Conservation (phyloP, 2,797 vertebrate species). For the Phrynocephalus guinanensis region DNA sequence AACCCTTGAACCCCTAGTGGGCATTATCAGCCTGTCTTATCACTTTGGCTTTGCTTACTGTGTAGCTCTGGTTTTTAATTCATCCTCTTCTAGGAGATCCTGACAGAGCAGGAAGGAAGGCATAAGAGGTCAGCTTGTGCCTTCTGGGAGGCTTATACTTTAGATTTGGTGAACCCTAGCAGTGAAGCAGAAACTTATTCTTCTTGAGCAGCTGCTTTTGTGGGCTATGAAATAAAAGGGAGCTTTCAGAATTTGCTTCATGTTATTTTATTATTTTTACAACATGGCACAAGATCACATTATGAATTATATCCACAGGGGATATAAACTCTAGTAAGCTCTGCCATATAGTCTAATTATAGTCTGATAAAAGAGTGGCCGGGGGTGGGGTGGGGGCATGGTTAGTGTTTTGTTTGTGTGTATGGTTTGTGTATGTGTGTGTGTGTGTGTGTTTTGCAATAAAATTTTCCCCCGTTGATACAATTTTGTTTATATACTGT, state of each 20-base stretch:
- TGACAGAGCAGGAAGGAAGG: conserved; percentile 41
- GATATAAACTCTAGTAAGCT: conserved; percentile 4
- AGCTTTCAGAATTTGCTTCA: conserved; percentile 41
- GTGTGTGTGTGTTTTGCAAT: no score
- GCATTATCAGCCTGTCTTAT: conserved; percentile 44
- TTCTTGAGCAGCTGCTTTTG: conserved; percentile 48
- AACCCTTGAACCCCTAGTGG: conserved; percentile 41
- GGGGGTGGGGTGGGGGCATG: no score
- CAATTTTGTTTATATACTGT: conserved; percentile 1
- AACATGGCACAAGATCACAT: conserved; percentile 46
- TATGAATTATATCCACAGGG: conserved; percentile 22
- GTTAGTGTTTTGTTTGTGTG: no score
- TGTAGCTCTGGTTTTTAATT: conserved; percentile 35
- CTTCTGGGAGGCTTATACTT: conserved; percentile 43
- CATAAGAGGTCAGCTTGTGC: conserved; percentile 11
- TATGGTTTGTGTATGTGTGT: no score
- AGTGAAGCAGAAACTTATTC: conserved; percentile 34
- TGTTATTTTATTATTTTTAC: conserved; percentile 53
- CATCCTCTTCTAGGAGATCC: conserved; percentile 17
- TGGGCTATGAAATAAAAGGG: conserved; percentile 54
- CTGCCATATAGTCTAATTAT: conserved; percentile 11
- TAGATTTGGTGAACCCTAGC: conserved; percentile 43
- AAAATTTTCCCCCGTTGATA: no score
- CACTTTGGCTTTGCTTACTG: conserved; percentile 47
- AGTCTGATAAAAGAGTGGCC: no score